Evolutionary conservation across 1,140 invertebrate genomes (phyloP).

Genomic region (Gryllus bimaculatus): DNA sequence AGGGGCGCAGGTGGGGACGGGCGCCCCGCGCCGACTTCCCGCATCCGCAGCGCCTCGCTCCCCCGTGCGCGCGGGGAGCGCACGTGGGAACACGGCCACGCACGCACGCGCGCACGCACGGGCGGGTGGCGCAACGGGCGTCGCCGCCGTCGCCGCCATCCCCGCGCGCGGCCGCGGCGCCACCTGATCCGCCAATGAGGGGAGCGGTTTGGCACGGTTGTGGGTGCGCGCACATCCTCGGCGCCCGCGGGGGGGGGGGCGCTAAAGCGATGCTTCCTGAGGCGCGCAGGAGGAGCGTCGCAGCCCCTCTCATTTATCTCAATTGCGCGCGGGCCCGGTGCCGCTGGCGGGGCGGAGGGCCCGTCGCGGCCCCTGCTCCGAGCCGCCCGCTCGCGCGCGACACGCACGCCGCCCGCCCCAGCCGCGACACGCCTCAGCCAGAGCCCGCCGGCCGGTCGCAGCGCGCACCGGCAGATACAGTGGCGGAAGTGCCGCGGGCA

Average conservation of each 20-base stretch:
- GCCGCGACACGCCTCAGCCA: background rate
- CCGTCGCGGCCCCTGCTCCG: no score
- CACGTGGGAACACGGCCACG: background rate
- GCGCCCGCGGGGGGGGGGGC: no score
- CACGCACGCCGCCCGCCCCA: no score
- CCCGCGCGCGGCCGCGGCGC: no score
- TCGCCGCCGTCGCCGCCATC: background rate
- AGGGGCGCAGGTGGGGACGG: background rate
- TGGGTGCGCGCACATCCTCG: conserved; percentile 2
- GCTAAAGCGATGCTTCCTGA: background rate
- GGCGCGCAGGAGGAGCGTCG: background rate
- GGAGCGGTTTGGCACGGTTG: background rate
- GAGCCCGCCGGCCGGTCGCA: background rate
- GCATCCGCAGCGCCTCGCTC: background rate
- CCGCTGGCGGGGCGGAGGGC: no score
- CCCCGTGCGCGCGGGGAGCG: no score
- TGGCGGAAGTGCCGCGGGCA: background rate
- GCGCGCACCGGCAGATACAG: background rate
- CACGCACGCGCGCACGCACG: no score
- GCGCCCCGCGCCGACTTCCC: background rate
- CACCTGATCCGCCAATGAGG: background rate
- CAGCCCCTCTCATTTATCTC: no score
- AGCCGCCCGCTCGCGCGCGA: no score
- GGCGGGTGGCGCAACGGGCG: background rate
- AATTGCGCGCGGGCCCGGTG: no score